These are phyloP conservation scores for Lynx canadensis DNA, from an alignment of 2,113 vertebrate species.

Conservation along the genomic window DNA sequence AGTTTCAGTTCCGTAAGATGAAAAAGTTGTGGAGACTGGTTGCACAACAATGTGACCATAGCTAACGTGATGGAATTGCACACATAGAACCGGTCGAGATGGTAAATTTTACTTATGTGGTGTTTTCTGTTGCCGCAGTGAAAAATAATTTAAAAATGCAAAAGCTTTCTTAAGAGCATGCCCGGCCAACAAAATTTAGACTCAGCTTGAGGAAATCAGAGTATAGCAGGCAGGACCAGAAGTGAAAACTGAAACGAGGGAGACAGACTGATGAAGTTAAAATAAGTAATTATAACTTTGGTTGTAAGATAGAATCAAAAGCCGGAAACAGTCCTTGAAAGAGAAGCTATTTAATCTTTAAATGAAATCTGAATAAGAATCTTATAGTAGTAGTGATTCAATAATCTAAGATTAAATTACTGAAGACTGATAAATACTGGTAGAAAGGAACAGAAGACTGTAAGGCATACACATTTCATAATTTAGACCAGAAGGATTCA, in stretches of 20 bases:
- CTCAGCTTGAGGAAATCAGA: slow-evolving; percentile 30
- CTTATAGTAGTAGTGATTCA: not conserved
- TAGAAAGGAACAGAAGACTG: not conserved
- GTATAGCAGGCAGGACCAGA: not conserved
- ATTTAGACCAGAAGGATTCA: not conserved
- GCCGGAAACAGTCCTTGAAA: not conserved
- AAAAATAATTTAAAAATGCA: not conserved
- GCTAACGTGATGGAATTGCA: not conserved
- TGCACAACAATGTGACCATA: not conserved
- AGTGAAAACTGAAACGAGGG: slow-evolving; percentile 39
- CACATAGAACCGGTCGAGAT: not conserved
- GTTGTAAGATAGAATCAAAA: slow-evolving; percentile 14
- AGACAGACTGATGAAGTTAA: not conserved
- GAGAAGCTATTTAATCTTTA: slow-evolving; percentile 5
- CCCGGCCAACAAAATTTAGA: not conserved
- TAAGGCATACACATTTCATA: not conserved
- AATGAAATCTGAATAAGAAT: slow-evolving; percentile 30
- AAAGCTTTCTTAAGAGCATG: not conserved
- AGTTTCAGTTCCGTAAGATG: not conserved
- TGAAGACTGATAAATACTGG: not conserved
- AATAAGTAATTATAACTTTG: slow-evolving; percentile 24
- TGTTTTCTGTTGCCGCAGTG: not conserved
- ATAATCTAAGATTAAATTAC: slow-evolving; percentile 10
- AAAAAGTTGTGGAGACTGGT: not conserved
- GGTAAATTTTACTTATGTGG: not conserved